These are phyloP conservation scores for Torymus texanus DNA, from an alignment of 2,888 invertebrate species.

Conservation along the genomic window DNA sequence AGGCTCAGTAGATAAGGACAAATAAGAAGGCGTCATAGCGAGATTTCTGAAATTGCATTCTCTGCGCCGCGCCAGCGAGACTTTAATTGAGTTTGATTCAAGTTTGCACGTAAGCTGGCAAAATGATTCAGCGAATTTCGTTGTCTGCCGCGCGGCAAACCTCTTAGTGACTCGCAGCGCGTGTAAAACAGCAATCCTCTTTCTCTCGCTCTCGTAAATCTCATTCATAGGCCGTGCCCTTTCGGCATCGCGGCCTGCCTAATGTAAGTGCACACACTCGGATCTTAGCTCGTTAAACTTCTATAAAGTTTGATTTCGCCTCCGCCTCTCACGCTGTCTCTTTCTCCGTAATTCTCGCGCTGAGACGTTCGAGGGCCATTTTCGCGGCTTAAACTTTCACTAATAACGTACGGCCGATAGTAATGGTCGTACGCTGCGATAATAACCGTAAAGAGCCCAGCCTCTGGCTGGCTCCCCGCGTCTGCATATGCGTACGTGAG, in stretches of 20 bases:
- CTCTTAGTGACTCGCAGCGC: too few species aligned
- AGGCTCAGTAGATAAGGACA: conserved; percentile 25
- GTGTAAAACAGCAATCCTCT: conserved; percentile 5
- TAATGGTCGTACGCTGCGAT: conserved; percentile 34
- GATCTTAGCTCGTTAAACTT: conserved; percentile 47
- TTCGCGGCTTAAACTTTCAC: conserved; percentile 42
- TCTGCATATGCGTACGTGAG: not conserved
- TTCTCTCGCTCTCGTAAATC: not conserved
- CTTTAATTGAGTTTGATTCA: conserved; percentile 47
- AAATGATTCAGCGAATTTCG: conserved; percentile 37
- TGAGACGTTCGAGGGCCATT: conserved; percentile 15
- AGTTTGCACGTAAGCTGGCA: conserved; percentile 24
- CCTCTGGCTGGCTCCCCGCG: not conserved
- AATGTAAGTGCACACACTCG: conserved; percentile 11
- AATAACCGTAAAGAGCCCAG: conserved; percentile 43
- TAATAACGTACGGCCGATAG: conserved; percentile 47
- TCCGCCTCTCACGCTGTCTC: not conserved
- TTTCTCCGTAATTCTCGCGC: not conserved
- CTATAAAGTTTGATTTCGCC: conserved; percentile 33
- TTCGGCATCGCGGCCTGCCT: not conserved
- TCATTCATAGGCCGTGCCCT: conserved; percentile 2
- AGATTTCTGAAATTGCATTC: conserved; percentile 21
- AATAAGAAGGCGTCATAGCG: conserved; percentile 17
- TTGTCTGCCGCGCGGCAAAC: not conserved
- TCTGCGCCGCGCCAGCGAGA: not conserved